A percentile compares a stretch with the other conserved stretches of the same genome.
Evolutionary conservation across 2,113 vertebrate species (phyloP).

Genomic region (Brienomyrus brachyistius): DNA sequence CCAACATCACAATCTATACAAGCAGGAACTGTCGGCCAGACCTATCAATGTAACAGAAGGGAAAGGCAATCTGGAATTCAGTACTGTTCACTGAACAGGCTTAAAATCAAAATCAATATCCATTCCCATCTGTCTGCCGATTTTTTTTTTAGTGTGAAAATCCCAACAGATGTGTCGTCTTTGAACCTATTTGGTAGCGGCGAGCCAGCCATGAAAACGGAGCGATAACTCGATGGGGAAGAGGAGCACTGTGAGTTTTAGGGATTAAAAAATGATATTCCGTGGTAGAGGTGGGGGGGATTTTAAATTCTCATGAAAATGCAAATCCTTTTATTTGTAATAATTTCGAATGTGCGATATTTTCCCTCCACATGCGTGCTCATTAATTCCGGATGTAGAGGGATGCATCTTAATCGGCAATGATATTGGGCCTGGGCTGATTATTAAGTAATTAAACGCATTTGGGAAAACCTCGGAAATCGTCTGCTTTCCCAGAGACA

Average conservation of each 20-base stretch:
- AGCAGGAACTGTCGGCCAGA: neutral
- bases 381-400: neutral
- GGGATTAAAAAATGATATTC: constrained; percentile 14
- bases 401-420: neutral
- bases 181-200: neutral
- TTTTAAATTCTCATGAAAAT: constrained; percentile 17
- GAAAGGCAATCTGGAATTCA: constrained; percentile 9
- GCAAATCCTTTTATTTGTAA: constrained; percentile 16
- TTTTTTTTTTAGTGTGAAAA: constrained; percentile 7
- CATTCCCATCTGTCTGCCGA: neutral
- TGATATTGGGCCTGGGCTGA: neutral
- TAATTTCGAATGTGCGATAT: constrained; percentile 9
- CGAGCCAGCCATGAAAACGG: neutral
- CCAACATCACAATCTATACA: neutral
- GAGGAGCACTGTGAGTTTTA: constrained; percentile 1
- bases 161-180: constrained; percentile 6
- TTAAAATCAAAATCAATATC: constrained; percentile 15
- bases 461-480: neutral
- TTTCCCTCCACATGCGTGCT: constrained; percentile 5
- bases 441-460: constrained; percentile 1
- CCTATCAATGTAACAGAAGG: neutral
- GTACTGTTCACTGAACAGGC: neutral
- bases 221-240: neutral
- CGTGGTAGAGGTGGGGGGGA: neutral
- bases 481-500: neutral